Base-by-base conservation (phyloP, 2,113 vertebrate genomes). In the Paedocypris sp. region DNA sequence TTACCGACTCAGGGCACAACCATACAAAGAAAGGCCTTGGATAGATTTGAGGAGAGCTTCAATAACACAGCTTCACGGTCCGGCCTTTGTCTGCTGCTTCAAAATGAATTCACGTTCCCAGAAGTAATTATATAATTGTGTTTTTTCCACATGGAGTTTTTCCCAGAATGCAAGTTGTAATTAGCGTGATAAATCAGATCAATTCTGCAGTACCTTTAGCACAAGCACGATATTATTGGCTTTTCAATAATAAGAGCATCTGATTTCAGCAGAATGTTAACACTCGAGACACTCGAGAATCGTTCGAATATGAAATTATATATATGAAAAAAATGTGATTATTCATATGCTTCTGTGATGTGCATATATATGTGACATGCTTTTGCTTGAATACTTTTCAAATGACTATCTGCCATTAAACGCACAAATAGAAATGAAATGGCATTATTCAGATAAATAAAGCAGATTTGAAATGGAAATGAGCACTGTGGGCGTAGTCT, bases 1-100 rank as follows among this genome's bases (percentile, higher is more conserved):
- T 84, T 79, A 83, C 76, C 73, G 57, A 74, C 70, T 74, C 75
- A 76, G 73, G 78, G 75, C 80, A 62, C 72, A 53, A 59, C 52
- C 47, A 79, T 73, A 81, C 79, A 81, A 81, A 82, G 76, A 41
- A 9, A 80, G 65, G 77, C 74, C 73, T 79, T 73, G 79, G 77
- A 77, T 70, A 68, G 60, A 64, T 47, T 47, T 18, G 19, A 58
- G 66, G 62, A 66, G 43, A 64, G 62, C 74, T 82, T 84, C 76
- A 81, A 73, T 76, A 75, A 82, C 71, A 73, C 66, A 77, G 74
- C 72, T 70, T 66, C 46, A 73, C 73, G 66, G 47, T 73, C 68
- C 79, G 81, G 79, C 77, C 73, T 26, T 43, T 74, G 62, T 82
- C 81, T 79, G 84, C 63, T 62, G 70, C 64, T 64, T 64, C 75